phyloP scores from a whole-genome alignment of 2,797 vertebrate genomes.

The Rhincodon typus region DNA sequence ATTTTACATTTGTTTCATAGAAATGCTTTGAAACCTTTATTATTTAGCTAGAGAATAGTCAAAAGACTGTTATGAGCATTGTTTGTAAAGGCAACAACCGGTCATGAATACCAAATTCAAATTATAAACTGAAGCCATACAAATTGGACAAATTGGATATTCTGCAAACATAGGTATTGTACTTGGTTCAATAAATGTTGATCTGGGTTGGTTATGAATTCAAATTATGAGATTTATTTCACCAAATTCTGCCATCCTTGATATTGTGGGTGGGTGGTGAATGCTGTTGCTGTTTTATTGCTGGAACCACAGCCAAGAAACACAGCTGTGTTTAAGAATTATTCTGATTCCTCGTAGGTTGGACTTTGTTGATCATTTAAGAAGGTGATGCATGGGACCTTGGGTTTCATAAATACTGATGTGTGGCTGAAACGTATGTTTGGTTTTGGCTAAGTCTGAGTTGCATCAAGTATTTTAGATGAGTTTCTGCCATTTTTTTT shows the following conservation, averaged over 20 bases:
- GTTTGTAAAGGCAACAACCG: neutral
- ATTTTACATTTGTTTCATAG: neutral
- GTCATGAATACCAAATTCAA: neutral
- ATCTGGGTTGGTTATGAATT: neutral
- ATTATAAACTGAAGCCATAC: neutral
- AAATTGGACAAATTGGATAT: neutral
- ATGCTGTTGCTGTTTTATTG: neutral
- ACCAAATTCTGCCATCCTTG: neutral
- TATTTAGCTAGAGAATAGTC: neutral
- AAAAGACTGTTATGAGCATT: neutral
- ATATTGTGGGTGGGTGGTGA: neutral
- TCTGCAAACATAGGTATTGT: neutral
- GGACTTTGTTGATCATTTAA: neutral
- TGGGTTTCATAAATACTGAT: too few relatives aligned
- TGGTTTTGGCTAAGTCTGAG: too few relatives aligned
- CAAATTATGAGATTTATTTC: neutral
- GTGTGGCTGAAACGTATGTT: too few relatives aligned
- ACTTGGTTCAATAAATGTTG: neutral
- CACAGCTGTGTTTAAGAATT: neutral
- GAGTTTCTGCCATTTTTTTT: too few relatives aligned
- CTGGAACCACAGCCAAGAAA: neutral
- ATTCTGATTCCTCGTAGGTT: neutral
- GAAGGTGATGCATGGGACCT: neutral
- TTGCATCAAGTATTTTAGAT: too few relatives aligned
- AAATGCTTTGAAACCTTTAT: neutral